Percentiles rank a stretch among this genome's conserved stretches.
phyloP scores from a whole-genome alignment of 2,113 vertebrate genomes.

The Centropus unirufus region DNA sequence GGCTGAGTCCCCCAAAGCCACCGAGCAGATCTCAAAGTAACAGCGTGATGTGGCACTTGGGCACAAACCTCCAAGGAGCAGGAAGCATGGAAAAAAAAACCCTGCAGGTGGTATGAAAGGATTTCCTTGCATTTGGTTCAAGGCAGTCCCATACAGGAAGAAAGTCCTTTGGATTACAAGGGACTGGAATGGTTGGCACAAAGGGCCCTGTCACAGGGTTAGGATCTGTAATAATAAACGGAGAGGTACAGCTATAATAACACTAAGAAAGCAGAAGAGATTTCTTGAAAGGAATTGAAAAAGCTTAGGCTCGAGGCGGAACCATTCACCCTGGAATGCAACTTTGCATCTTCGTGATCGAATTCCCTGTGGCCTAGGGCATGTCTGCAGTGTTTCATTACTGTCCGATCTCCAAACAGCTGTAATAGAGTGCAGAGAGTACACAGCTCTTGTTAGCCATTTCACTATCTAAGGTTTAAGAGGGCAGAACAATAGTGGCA shows the following conservation, averaged over 20 bases:
- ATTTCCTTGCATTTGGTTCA: not conserved
- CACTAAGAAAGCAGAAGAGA: not conserved
- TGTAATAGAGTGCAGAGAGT: not conserved
- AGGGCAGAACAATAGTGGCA: not conserved
- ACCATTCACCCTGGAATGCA: not conserved
- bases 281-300: not conserved
- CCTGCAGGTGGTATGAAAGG: not conserved
- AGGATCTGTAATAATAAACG: not conserved
- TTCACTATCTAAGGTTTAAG: not conserved
- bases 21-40: not conserved
- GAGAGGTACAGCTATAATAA: not conserved
- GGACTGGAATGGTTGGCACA: not conserved
- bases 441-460: not conserved
- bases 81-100: not conserved
- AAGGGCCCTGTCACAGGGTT: not conserved
- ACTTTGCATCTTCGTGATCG: not conserved
- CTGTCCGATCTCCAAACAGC: not conserved
- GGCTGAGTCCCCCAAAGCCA: not conserved
- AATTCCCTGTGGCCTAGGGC: not conserved
- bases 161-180: not conserved
- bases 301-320: not conserved
- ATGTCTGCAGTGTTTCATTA: not conserved
- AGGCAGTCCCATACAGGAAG: not conserved
- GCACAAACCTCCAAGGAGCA: not conserved
- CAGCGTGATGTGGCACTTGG: not conserved